Evolutionary conservation across 2,113 vertebrate species (phyloP), one percentile per base, ranked within the genome.

Genomic region (Pomatostomus ruficeps): DNA sequence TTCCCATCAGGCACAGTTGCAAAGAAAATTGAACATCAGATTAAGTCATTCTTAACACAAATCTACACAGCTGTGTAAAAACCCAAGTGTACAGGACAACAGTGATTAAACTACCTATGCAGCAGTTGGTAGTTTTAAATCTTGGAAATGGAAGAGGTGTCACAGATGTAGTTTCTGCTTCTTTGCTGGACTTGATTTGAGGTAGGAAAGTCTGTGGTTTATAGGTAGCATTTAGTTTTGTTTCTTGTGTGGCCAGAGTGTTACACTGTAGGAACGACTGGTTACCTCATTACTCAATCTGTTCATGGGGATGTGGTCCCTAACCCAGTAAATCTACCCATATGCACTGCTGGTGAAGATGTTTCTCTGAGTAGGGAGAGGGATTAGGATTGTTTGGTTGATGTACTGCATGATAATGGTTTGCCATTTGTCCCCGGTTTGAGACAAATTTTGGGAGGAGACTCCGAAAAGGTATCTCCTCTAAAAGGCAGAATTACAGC

Each of bases 241-340:
- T 84, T 96, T 51, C 38, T 68, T 83, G 7, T 28, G 23, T 23
- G 36, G 35, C 43, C 42, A 48, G 20, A 25, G 25, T 48, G 35
- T 31, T 42, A 11, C 20, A 42, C 31, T 17, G 0, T 6, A 6
- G 29, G 20, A 57, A 9, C 42, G 12, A 9, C 42, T 57, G 70
- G 29, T n/a, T n/a, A 24, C 23, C 8, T 3, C 10, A 13, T 29
- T 29, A 15, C 59, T 25, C 1, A 0, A 5, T 35, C 29, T 21
- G 29, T 25, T 66, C 11, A 2, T 25, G 26, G 38, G 13, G 13
- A 1, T 26, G 3, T 33, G 38, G 38, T 25, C 25, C 38, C 57
- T 45, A 52, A 35, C 10, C 26, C 17, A 14, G 11, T 9, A 21
- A 5, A 9, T 21, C 3, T 14, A 17, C 42, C 51, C 31, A 16